phyloP scores from a whole-genome alignment of 2,888 invertebrate species.

The Melipona beecheii region DNA sequence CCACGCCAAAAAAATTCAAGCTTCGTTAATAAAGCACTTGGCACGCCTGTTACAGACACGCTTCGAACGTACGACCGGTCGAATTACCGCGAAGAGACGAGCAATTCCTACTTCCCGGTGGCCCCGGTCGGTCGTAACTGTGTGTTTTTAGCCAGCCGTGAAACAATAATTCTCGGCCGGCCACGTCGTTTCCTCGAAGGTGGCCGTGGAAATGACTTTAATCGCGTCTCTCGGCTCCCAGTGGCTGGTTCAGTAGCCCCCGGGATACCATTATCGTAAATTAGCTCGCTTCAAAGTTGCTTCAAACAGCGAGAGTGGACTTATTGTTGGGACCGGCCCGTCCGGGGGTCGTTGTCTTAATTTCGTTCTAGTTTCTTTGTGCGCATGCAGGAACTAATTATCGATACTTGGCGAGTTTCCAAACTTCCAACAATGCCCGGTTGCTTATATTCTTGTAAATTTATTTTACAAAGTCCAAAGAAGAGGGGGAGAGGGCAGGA shows the following conservation, averaged over 20 bases:
- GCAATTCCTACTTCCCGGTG: slow-evolving; percentile 1
- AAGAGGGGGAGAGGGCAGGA: no score
- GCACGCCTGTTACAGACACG: neutral
- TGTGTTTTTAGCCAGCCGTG: slow-evolving; percentile 26
- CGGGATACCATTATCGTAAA: slow-evolving; percentile 55
- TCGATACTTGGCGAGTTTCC: slow-evolving; percentile 49
- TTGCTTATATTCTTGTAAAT: slow-evolving; percentile 33
- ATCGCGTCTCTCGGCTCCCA: slow-evolving; percentile 34
- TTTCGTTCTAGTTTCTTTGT: slow-evolving; percentile 58
- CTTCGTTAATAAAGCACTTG: neutral
- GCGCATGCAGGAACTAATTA: slow-evolving; percentile 54
- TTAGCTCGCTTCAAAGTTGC: slow-evolving; percentile 56
- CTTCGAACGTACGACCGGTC: neutral
- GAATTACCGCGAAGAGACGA: neutral
- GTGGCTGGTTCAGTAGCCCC: slow-evolving; percentile 4
- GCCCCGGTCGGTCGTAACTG: slow-evolving; percentile 9
- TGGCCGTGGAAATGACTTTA: slow-evolving; percentile 46
- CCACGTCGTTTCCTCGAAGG: slow-evolving; percentile 14
- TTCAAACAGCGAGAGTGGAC: slow-evolving; percentile 42
- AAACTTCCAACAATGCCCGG: slow-evolving; percentile 22
- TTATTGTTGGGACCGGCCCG: slow-evolving; percentile 41
- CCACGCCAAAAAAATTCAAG: neutral
- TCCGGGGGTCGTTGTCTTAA: slow-evolving; percentile 50
- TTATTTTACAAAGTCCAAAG: slow-evolving; percentile 2
- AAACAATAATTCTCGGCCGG: slow-evolving; percentile 35